These are phyloP conservation scores for Phthorimaea operculella DNA, from an alignment of 1,140 invertebrate species.

Conservation along the genomic window DNA sequence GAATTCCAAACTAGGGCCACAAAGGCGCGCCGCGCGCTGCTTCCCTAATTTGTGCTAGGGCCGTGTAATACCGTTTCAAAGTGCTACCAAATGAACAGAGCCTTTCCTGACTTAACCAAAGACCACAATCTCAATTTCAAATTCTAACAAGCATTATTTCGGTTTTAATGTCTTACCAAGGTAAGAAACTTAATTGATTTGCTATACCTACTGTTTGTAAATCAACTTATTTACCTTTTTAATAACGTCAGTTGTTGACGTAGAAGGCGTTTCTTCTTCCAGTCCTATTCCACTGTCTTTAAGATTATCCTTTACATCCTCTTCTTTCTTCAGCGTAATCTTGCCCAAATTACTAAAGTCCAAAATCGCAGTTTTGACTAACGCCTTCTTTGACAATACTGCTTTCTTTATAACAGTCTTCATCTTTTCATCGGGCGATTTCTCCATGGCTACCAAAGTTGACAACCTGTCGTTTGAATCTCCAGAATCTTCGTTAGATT, in stretches of 20 bases:
- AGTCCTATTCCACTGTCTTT: slow-evolving; percentile 55
- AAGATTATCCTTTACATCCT: slow-evolving; percentile 43
- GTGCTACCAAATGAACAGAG: too few relatives aligned
- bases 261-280: slow-evolving; percentile 43
- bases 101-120: too few relatives aligned
- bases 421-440: slow-evolving; percentile 59
- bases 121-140: too few relatives aligned
- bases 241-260: slow-evolving; percentile 33
- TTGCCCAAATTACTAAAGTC: slow-evolving; percentile 55
- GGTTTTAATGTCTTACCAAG: too few relatives aligned
- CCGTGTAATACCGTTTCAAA: too few relatives aligned
- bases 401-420: slow-evolving; percentile 60
- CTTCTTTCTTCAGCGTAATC: slow-evolving; percentile 40
- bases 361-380: slow-evolving; percentile 53
- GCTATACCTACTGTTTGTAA: too few relatives aligned
- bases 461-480: slow-evolving; percentile 58
- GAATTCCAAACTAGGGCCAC: too few relatives aligned
- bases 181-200: too few relatives aligned
- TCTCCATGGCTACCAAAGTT: slow-evolving; percentile 53
- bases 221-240: slow-evolving; percentile 44
- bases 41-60: too few relatives aligned
- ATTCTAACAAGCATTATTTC: too few relatives aligned
- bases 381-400: slow-evolving; percentile 47
- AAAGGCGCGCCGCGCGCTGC: too few relatives aligned
- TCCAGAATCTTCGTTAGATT: slow-evolving; percentile 56